These are phyloP conservation scores for Butastur rufipennis DNA, from an alignment of 2,113 vertebrate genomes.

Conservation along the genomic window DNA sequence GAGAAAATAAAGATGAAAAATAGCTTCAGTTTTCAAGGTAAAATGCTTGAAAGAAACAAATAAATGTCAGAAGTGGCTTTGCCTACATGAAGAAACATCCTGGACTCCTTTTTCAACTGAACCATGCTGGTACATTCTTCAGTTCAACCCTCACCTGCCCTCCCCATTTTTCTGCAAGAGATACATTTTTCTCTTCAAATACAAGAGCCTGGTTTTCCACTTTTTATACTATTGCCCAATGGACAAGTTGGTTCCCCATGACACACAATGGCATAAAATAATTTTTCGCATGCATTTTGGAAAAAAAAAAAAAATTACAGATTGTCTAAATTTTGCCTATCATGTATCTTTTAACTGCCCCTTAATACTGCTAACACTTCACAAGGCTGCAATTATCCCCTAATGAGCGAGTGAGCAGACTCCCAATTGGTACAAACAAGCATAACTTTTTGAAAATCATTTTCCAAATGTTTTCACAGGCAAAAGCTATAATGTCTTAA, in stretches of 20 bases:
- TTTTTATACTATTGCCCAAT: not conserved
- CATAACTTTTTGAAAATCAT: not conserved
- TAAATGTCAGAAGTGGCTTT: not conserved
- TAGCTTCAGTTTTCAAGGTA: constrained; percentile 27
- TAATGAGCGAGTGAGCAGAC: not conserved
- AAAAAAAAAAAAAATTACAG: not conserved
- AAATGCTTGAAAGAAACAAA: constrained; percentile 19
- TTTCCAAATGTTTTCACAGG: not conserved
- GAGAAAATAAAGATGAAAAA: constrained; percentile 50
- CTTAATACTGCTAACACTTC: not conserved
- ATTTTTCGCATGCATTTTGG: not conserved
- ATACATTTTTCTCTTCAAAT: not conserved
- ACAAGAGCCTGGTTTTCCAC: not conserved
- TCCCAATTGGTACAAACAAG: not conserved
- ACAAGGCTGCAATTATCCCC: not conserved
- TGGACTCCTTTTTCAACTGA: not conserved
- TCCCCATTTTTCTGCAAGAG: not conserved
- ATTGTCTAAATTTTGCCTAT: not conserved
- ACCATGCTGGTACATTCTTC: not conserved
- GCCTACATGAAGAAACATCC: not conserved
- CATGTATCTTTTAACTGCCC: not conserved
- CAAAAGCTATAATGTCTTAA: not conserved
- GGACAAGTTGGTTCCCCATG: not conserved
- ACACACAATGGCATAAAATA: not conserved
- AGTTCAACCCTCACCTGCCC: not conserved